Base-by-base conservation (phyloP, 2,888 invertebrate species). In the Ophion obscuratus region DNA sequence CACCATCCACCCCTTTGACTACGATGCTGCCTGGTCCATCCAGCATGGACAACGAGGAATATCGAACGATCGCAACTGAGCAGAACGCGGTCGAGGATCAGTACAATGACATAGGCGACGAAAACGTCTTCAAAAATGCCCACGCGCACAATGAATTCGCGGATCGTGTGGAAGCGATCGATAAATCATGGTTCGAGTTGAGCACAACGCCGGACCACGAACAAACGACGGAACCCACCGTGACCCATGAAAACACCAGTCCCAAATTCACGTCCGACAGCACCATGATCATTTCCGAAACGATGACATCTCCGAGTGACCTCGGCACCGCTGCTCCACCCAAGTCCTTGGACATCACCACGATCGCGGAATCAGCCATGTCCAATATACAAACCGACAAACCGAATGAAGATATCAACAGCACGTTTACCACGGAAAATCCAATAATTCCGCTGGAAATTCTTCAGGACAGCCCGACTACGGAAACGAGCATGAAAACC, bases 391-490 rank as follows among this genome's bases (percentile, higher is more conserved):
- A 84, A 47, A 4, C 77, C 0, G 90, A 89, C 0, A 91, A 90
- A 62, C 90, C 86, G 27, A 73, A 64, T 20, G 93, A 93, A 71
- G 24, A 61, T 1, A 20, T 14, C 1, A 83, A 81, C 11, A 64
- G 80, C 3, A 93, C 89, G 70, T 81, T 92, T 27, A 94, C 93
- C 3, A 93, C 93, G 0, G 91, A 93, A 88, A 89, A 92, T 82
- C 93, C 94, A 0, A 92, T 93, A 20, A 81, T 93, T 53, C 94
- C 94, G 1, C 88, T 92, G 57, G 94, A 94, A 87, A 93, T 93
- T 83, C 93, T 92, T 71, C 92, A 91, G 44, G 93, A 92, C 24
- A 90, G 92, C 81, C 89, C 91, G 3, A 92, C 92, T 6, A 92
- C 93, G 0, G 92, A 92, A 87, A 79, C 73, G 57, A 85, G 68